These are phyloP conservation scores for Mus spretus DNA, from an alignment of 2,797 vertebrate species.

Conservation along the genomic window DNA sequence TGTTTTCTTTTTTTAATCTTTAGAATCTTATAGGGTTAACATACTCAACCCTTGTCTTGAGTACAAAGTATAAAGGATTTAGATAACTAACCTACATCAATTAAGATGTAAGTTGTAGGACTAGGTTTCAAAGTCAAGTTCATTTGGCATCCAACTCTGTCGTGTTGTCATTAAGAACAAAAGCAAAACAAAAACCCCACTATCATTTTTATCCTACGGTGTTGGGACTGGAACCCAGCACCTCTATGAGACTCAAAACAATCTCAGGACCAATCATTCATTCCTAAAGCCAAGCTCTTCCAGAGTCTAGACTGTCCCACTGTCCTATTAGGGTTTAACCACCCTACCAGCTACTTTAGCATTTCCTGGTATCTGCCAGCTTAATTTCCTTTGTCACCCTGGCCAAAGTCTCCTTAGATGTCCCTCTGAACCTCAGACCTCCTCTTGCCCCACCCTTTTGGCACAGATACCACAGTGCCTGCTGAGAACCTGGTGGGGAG, in stretches of 20 bases:
- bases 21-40: not conserved
- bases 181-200: not conserved
- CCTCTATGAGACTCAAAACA: not conserved
- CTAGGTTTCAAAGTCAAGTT: constrained; percentile 2
- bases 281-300: not conserved
- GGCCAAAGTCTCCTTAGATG: constrained; percentile 79
- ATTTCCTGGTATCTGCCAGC: constrained; percentile 33
- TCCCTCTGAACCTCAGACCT: constrained; percentile 73
- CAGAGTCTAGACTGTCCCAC: not conserved
- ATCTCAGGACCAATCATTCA: not conserved
- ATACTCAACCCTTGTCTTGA: not conserved
- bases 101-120: not conserved
- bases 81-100: not conserved
- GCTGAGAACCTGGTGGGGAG: constrained; percentile 15
- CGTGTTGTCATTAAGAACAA: not conserved
- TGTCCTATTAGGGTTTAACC: not conserved
- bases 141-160: not conserved
- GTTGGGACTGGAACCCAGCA: not conserved
- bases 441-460: constrained; percentile 68
- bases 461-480: not conserved
- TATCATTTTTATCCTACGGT: not conserved
- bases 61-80: not conserved
- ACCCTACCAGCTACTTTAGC: not conserved
- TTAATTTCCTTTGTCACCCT: constrained; percentile 42
- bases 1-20: not conserved